phyloP scores from a whole-genome alignment of 2,113 vertebrate genomes.

The Microcebus griseorufus region DNA sequence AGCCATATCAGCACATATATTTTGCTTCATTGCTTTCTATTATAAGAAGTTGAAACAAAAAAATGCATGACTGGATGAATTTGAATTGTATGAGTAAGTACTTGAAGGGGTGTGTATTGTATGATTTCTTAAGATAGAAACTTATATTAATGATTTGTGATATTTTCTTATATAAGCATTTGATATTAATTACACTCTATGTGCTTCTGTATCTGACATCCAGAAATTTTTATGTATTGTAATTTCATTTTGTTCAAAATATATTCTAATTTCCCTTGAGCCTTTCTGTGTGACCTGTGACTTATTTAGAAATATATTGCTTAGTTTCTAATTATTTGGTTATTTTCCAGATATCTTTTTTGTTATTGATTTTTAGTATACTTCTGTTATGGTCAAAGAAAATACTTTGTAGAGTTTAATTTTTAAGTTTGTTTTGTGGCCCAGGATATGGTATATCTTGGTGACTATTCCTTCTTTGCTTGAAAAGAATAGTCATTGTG shows the following conservation, averaged over 20 bases:
- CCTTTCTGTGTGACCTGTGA: not conserved
- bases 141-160: conserved; percentile 2
- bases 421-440: not conserved
- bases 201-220: not conserved
- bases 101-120: not conserved
- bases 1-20: not conserved
- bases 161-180: not conserved
- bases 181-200: not conserved
- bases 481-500: not conserved
- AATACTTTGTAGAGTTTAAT: not conserved
- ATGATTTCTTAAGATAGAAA: not conserved
- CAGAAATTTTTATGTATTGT: not conserved
- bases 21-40: conserved; percentile 31
- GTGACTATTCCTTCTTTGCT: not conserved
- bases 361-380: not conserved
- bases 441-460: not conserved
- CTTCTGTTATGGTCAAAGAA: not conserved
- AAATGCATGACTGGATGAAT: conserved; percentile 1
- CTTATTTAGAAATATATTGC: not conserved
- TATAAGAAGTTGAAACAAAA: not conserved
- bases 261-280: not conserved
- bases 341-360: conserved; percentile 25
- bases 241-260: conserved; percentile 31
- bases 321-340: not conserved
- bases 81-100: not conserved